A percentile compares a stretch with the other conserved stretches of the same genome.
Conservation (phyloP, 1,140 invertebrate species). For the Ericerus pela region DNA sequence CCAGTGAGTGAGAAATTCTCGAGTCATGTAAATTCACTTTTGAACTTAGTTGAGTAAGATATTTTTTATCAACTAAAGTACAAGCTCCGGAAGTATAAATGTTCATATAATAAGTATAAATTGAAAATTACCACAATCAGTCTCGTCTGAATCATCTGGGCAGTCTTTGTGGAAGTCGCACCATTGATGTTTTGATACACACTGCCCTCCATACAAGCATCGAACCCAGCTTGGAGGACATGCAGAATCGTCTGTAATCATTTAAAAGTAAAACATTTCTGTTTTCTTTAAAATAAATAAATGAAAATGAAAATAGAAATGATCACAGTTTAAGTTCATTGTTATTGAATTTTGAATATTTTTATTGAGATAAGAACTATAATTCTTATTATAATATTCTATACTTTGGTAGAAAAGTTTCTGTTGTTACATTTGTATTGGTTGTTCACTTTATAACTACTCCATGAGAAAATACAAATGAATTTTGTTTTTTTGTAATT, state of each 20-base stretch:
- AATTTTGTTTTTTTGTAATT: too few species aligned
- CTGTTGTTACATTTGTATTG: too few species aligned
- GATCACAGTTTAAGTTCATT: too few species aligned
- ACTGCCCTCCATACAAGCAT: conserved; percentile 29
- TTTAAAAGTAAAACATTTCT: not conserved
- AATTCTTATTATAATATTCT: not conserved
- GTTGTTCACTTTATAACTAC: too few species aligned
- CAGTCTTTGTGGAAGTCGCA: conserved; percentile 34
- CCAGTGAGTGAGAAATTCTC: too few species aligned
- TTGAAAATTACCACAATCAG: conserved; percentile 29
- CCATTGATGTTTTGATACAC: conserved; percentile 28
- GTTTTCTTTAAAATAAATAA: not conserved
- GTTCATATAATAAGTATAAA: not conserved
- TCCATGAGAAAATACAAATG: too few species aligned
- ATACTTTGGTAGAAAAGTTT: too few species aligned
- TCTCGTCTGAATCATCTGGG: conserved; percentile 34
- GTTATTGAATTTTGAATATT: not conserved
- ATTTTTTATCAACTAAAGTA: too few species aligned
- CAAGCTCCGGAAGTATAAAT: not conserved
- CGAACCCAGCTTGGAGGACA: conserved; percentile 14
- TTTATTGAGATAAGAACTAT: not conserved
- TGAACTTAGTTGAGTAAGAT: too few species aligned
- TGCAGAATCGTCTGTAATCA: not conserved
- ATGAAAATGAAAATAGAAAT: not conserved
- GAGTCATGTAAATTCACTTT: too few species aligned